Evolutionary conservation across 1,140 invertebrate genomes (phyloP).

Genomic region (Elysia chlorotica): DNA sequence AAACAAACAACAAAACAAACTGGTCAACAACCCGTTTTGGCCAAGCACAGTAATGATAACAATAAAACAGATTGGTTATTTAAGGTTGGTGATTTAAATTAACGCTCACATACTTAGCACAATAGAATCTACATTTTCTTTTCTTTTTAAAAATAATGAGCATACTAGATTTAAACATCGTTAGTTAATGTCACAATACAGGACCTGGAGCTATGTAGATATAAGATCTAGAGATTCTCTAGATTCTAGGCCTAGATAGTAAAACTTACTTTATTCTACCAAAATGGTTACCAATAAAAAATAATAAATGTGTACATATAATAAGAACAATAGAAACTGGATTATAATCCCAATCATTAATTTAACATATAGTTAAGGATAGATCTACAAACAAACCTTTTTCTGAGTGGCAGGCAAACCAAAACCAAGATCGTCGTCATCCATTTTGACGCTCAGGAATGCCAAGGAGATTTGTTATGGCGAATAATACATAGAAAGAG

Average conservation of each 20-base stretch:
- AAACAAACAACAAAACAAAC: too few species aligned
- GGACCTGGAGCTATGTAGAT: neutral
- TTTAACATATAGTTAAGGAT: neutral
- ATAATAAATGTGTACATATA: neutral
- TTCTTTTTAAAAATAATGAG: neutral
- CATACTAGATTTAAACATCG: neutral
- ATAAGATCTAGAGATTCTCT: neutral
- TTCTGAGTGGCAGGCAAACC: neutral
- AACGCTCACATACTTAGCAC: too few species aligned
- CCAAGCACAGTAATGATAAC: too few species aligned
- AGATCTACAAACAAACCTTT: neutral
- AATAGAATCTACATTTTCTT: too few species aligned
- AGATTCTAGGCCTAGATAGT: neutral
- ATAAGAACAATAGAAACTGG: neutral
- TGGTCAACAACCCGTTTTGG: too few species aligned
- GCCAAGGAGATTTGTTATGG: neutral
- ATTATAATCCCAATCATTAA: neutral
- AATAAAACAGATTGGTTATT: too few species aligned
- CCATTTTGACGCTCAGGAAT: constrained; percentile 20
- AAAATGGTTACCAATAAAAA: neutral
- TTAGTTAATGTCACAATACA: neutral
- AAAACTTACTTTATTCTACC: neutral
- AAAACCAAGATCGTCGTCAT: constrained; percentile 14
- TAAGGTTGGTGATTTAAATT: too few species aligned
- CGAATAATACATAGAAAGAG: neutral